Evolutionary conservation across 1,140 invertebrate genomes (phyloP).

Genomic region (Danaus melanippus): DNA sequence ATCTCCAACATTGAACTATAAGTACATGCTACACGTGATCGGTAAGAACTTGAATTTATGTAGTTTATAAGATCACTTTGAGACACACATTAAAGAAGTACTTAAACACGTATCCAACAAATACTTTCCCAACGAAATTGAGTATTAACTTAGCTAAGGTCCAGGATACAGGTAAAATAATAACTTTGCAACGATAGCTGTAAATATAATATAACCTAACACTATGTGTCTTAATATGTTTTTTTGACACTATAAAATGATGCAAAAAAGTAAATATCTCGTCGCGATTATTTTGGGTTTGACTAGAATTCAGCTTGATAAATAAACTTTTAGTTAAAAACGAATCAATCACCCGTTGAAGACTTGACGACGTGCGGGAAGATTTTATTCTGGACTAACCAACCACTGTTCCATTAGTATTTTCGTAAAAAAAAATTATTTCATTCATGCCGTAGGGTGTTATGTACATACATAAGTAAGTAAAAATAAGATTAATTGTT

Average conservation of each 20-base stretch:
- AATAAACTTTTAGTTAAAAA: constrained; percentile 33
- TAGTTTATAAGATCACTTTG: constrained; percentile 7
- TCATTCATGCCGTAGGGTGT: too few species aligned
- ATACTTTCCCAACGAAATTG: neutral
- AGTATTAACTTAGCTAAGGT: too few species aligned
- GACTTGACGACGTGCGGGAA: constrained; percentile 25
- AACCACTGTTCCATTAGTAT: too few species aligned
- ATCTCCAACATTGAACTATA: constrained; percentile 85
- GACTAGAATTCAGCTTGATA: constrained; percentile 18
- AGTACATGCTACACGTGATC: constrained; percentile 66
- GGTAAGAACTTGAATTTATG: constrained; percentile 21
- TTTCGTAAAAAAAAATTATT: too few species aligned
- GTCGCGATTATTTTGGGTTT: constrained; percentile 11
- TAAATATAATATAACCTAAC: neutral
- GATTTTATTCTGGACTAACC: too few species aligned
- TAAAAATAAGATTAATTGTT: neutral
- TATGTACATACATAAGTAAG: neutral
- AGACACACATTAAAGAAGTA: too few species aligned
- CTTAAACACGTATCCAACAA: too few species aligned
- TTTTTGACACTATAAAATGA: too few species aligned
- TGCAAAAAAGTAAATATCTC: constrained; percentile 2
- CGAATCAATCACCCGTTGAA: constrained; percentile 27
- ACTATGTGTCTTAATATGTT: too few species aligned
- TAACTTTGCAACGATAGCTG: neutral
- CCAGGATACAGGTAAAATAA: too few species aligned